Conservation (phyloP, 2,113 vertebrate species). For the Solea solea region DNA sequence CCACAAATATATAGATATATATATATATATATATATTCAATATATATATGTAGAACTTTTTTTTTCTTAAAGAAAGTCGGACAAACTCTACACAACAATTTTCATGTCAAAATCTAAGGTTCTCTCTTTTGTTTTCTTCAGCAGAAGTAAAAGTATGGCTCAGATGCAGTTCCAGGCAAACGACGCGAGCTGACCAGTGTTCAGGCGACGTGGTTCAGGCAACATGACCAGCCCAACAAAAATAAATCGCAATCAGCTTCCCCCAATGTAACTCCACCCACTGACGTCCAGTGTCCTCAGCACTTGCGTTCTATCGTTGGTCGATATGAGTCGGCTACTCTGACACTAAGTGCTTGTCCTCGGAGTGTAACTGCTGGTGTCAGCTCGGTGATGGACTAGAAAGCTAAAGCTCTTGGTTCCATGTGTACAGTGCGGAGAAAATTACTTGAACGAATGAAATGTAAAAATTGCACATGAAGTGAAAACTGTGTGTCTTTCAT, state of each 20-base stretch:
- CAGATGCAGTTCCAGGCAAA: conserved; percentile 81
- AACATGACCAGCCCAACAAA: background rate
- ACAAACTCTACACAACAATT: conserved; percentile 73
- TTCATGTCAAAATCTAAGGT: conserved; percentile 60
- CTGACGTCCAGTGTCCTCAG: conserved; percentile 7
- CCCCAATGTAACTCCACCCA: background rate
- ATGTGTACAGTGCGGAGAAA: conserved; percentile 46
- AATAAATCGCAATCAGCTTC: conserved; percentile 10
- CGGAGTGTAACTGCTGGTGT: conserved; percentile 67
- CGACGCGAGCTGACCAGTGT: conserved; percentile 57
- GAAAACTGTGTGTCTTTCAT: conserved; percentile 12
- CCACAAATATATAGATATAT: conserved; percentile 75
- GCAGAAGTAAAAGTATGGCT: conserved; percentile 79
- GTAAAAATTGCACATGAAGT: conserved; percentile 20
- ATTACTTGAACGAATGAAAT: conserved; percentile 6
- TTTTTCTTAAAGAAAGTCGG: conserved; percentile 71
- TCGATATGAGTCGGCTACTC: conserved; percentile 15
- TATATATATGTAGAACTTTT: conserved; percentile 57
- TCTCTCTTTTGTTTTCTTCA: conserved; percentile 61
- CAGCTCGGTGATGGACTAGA: conserved; percentile 53
- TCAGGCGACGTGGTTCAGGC: conserved; percentile 36
- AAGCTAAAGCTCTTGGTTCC: conserved; percentile 55
- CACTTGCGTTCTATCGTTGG: background rate
- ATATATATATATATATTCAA: conserved; percentile 57
- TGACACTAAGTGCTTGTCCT: conserved; percentile 36